Percentiles rank a stretch among this genome's conserved stretches.
These are phyloP conservation scores for Diplosoma virens DNA, from an alignment of 23 tunicate genomes.

Conservation along the genomic window DNA sequence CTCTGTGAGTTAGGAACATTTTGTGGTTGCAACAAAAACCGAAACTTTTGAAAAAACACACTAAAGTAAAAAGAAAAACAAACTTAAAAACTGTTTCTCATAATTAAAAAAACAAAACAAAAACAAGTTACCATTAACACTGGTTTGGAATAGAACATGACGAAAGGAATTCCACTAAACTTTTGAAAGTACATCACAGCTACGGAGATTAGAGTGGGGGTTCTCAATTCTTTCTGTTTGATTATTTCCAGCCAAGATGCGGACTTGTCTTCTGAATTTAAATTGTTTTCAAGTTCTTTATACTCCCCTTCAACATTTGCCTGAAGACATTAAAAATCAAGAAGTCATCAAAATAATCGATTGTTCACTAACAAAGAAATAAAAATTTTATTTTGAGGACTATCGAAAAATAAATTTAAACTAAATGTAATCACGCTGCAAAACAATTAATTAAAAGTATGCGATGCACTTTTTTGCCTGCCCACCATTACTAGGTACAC, in stretches of 20 bases:
- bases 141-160: conserved; percentile 71
- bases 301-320: conserved; percentile 55
- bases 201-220: conserved; percentile 46
- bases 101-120: background rate
- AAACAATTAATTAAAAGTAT: too few species aligned
- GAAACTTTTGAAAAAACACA: too few species aligned
- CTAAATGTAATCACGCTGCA: too few species aligned
- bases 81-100: background rate
- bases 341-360: too few species aligned
- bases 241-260: conserved; percentile 60
- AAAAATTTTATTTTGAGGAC: too few species aligned
- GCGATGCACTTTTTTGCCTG: too few species aligned
- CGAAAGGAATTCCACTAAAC: conserved; percentile 63
- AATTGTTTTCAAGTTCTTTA: conserved; percentile 40
- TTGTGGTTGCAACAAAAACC: background rate
- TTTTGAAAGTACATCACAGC: conserved; percentile 79
- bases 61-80: too few species aligned
- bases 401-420: too few species aligned
- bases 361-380: too few species aligned
- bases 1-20: too few species aligned
- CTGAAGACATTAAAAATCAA: too few species aligned
- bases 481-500: too few species aligned
- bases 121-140: conserved; percentile 41
- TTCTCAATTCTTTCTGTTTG: conserved; percentile 11
- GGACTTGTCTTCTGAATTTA: conserved; percentile 21